Conservation (phyloP, 2,888 invertebrate species). For the Melitaea athalia region DNA sequence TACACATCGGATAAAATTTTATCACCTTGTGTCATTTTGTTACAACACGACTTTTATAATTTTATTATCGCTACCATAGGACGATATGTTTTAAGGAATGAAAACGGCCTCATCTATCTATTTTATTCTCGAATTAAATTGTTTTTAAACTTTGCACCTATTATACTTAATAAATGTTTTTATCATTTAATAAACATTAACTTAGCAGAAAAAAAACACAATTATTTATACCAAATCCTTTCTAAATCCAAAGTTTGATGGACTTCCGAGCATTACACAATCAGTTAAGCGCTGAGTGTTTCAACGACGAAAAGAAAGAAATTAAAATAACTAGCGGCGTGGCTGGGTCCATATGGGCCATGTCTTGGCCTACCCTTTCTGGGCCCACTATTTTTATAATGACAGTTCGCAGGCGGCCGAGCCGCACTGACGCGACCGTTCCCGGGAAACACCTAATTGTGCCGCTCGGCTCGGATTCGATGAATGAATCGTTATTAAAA, state of each 20-base stretch:
- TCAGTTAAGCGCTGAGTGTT: slow-evolving; percentile 34
- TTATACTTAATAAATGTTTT: neutral
- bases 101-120: neutral
- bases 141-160: neutral
- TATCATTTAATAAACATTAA: neutral
- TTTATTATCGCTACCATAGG: neutral
- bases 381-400: slow-evolving; percentile 79
- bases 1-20: slow-evolving; percentile 43
- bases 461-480: slow-evolving; percentile 51
- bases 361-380: slow-evolving; percentile 78
- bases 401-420: slow-evolving; percentile 77
- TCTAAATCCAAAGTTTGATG: slow-evolving; percentile 5
- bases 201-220: neutral
- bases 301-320: slow-evolving; percentile 57
- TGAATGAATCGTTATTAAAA: slow-evolving; percentile 58
- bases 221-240: slow-evolving; percentile 1
- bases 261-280: slow-evolving; percentile 32
- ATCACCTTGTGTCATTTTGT: slow-evolving; percentile 20
- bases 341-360: slow-evolving; percentile 70
- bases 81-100: neutral
- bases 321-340: slow-evolving; percentile 60
- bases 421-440: slow-evolving; percentile 42
- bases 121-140: neutral
- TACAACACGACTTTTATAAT: neutral
- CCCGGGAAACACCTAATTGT: slow-evolving; percentile 76